Evolutionary conservation across 2,888 invertebrate species (phyloP), one percentile per base, ranked within the genome.

Genomic region (Acholoe squamosa): DNA sequence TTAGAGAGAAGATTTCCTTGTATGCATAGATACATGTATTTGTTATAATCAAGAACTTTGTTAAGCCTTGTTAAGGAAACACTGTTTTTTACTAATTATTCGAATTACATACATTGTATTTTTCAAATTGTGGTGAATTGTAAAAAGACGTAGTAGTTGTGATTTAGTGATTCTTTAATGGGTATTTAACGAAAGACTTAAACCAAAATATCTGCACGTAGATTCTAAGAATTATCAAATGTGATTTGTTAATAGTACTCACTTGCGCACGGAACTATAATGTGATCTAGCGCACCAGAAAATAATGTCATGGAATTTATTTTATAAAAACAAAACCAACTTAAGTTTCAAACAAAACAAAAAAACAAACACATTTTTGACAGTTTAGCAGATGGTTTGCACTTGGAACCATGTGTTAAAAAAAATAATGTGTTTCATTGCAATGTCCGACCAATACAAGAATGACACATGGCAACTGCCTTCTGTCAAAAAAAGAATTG

Each of bases 381-480:
- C 28, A 28, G 25, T 71, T 28, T 31, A 43, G 43, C n/a, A 61
- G 14, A 71, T 28, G n/a, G 34, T 34, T 34, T 43, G 80, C 80
- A 43, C 22, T 34, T 80, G 7, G 80, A 34, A 22, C 80, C 7
- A 3, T 34, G 34, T 80, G 31, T 28, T 16, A 28, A 76, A 5
- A 28, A 76, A 5, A 7, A 76, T 76, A 31, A 43, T 22, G 22
- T 80, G 33, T 80, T 80, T 80, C 16, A 34, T 12, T 80, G 80
- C 43, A 80, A 80, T 80, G 22, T 43, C 31, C 71, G 71, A 80
- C 33, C 80, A 80, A 80, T 80, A 80, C 43, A 80, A 80, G 10
- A 80, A 80, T 80, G 34, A 14, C 5, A 80, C 43, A 43, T 80
- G 43, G 43, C 80, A 80, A 33, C 80, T 14, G 43, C 33, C 43